Evolutionary conservation across 2,113 vertebrate genomes (phyloP).

Genomic region (Rana temporaria): DNA sequence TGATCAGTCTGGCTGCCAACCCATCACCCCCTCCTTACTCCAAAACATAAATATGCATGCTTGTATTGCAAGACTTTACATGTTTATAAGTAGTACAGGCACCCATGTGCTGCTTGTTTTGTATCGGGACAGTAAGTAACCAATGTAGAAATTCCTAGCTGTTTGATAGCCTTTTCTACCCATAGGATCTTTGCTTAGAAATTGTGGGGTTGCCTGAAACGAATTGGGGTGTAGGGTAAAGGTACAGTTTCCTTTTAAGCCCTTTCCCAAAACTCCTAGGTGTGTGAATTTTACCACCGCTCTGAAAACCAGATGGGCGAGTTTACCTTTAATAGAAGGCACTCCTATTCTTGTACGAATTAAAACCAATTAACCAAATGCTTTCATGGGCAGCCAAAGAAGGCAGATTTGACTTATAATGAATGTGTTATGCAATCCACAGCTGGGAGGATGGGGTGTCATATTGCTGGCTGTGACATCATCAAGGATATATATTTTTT

Average conservation of each 20-base stretch:
- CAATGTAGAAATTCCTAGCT: too few relatives aligned
- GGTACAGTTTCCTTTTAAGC: background rate
- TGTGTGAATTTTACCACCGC: slow-evolving; percentile 3
- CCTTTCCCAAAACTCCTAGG: background rate
- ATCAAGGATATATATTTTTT: background rate
- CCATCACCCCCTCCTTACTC: too few relatives aligned
- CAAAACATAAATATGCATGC: too few relatives aligned
- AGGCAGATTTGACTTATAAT: background rate
- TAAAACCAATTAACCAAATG: slow-evolving; percentile 21
- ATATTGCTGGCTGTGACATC: background rate
- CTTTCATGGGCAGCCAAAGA: slow-evolving; percentile 12
- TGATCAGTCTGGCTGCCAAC: too few relatives aligned
- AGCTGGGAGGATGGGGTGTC: slow-evolving; percentile 4
- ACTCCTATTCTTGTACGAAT: slow-evolving; percentile 14
- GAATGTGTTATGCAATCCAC: background rate
- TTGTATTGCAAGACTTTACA: too few relatives aligned
- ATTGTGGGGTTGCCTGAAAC: too few relatives aligned
- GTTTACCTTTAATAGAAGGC: slow-evolving; percentile 15
- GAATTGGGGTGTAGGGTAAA: too few relatives aligned
- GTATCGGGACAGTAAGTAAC: too few relatives aligned
- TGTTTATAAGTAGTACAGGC: too few relatives aligned
- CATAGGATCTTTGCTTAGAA: too few relatives aligned
- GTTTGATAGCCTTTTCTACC: too few relatives aligned
- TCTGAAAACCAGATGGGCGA: slow-evolving; percentile 35
- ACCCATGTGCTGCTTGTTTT: too few relatives aligned